Evolutionary conservation across 2,113 vertebrate genomes (phyloP), one percentile per base, ranked within the genome.

Genomic region (Hiodon tergisus): DNA sequence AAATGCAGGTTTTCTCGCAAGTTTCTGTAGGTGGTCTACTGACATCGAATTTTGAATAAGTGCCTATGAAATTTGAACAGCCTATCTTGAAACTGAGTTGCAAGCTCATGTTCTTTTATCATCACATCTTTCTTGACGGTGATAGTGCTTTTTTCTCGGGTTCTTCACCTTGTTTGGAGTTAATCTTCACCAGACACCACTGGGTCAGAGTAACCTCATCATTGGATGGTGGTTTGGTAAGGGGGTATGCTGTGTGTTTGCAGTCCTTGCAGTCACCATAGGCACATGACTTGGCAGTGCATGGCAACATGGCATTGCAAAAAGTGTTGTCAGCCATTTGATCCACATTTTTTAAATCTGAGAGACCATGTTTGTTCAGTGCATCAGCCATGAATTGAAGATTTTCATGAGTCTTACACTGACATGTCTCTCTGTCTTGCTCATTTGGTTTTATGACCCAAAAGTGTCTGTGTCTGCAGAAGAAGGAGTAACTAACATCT

Each of bases 31-130:
- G 73, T 59, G 16, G 46, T n/a, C 16, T 66, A 77, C 31, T 72
- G 69, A 69, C 60, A 72, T 53, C 31, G 9, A 14, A 77, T 77
- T 60, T 71, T 76, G 7, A 76, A 76, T 6, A 76, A 5, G 69
- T 76, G 75, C 8, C 59, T 51, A 31, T 16, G 48, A n/a, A 71
- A 71, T 47, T 71, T 51, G 48, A 71, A 51, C 6, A 76, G 67
- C 2, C 75, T 7, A 8, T 76, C 68, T 8, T 76, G 69, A 58
- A 76, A 60, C 47, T 68, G 47, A 51, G 67, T 51, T 2, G 10
- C 50, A 46, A 68, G 67, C 11, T 68, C 67, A 50, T 68, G 31
- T 14, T 68, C 67, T 68, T 8, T 68, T 14, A 48, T 68, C 13
- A 68, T 48, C 67, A 51, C 67, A 9, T 51, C 50, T 48, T 51